Evolutionary conservation across 2,888 invertebrate genomes (phyloP).

Genomic region (Chaitophorus viminalis): DNA sequence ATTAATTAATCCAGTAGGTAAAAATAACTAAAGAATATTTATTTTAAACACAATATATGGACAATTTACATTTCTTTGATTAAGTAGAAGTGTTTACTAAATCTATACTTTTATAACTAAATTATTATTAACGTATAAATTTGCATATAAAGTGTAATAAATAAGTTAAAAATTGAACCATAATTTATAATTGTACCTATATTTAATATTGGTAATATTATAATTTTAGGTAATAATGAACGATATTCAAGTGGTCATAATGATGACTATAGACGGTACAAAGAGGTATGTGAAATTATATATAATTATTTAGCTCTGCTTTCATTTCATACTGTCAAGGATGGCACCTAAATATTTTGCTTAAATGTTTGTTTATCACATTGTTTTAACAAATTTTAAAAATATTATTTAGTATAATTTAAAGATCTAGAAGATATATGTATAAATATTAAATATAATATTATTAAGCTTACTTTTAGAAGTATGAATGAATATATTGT

Average conservation of each 20-base stretch:
- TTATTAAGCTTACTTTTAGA: background rate
- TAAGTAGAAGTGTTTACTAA: too few relatives aligned
- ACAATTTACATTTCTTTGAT: too few relatives aligned
- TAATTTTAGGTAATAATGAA: slow-evolving; percentile 57
- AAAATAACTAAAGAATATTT: too few relatives aligned
- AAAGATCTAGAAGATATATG: background rate
- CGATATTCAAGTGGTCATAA: slow-evolving; percentile 59
- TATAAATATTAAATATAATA: background rate
- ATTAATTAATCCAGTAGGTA: too few relatives aligned
- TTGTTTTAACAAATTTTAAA: slow-evolving; percentile 3
- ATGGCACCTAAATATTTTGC: slow-evolving; percentile 15
- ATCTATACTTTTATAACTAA: too few relatives aligned
- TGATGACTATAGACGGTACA: slow-evolving; percentile 54
- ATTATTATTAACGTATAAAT: too few relatives aligned
- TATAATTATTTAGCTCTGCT: slow-evolving; percentile 14
- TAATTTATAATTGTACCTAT: background rate
- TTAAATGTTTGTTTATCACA: slow-evolving; percentile 20
- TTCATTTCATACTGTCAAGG: slow-evolving; percentile 22
- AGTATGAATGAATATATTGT: background rate
- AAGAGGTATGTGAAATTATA: slow-evolving; percentile 56
- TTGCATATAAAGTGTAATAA: too few relatives aligned
- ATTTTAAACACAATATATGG: too few relatives aligned
- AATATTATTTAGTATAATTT: background rate
- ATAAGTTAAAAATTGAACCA: too few relatives aligned
- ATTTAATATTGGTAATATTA: background rate